Evolutionary conservation across 2,888 invertebrate genomes (phyloP), one percentile per base, ranked within the genome.

Genomic region (Hydrotaea diabolus): DNA sequence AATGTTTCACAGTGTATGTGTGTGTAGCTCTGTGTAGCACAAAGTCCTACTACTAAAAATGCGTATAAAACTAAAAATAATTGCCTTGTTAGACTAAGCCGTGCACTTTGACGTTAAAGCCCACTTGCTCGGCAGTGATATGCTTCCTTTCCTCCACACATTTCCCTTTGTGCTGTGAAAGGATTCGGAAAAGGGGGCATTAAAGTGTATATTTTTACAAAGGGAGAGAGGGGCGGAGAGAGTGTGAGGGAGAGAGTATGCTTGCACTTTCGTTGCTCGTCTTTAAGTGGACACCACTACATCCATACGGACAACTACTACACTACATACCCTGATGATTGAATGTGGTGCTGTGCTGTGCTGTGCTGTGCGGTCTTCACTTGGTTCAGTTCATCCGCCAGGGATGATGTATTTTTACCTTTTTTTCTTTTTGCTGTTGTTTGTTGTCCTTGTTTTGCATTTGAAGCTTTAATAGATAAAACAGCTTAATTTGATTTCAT

Each of bases 401-500:
- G 26, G 49, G 49, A 69, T 49, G 46, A 69, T 49, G 46, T 69
- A 69, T 69, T 69, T 46, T 23, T 69, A 17, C 53, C 15, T 53
- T 71, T 31, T 59, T 74, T 74, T 59, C 0, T 9, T 75, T 76
- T 75, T 19, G 21, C 9, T 31, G 31, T 57, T 62, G 36, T 66
- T 39, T 66, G 23, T 69, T 69, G 69, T 46, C 31, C 31, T 31
- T 53, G 36, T 66, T 73, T 79, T 43, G 39, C 36, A n/a, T 43
- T 69, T 46, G 69, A 19, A 78, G 31, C 59, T 55, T 62, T 72
- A 64, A 43, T 15, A 79, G 76, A 57, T 79, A 53, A 77, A 79
- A 77, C 73, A 83, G 76, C 75, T 83, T 80, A 77, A 83, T 77
- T 77, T 80, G 80, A 84, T 84, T 80, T 69, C 69, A 69, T 69